Evolutionary conservation across 2,888 invertebrate genomes (phyloP), one percentile per base, ranked within the genome.

Genomic region (Sminthurides aquaticus): DNA sequence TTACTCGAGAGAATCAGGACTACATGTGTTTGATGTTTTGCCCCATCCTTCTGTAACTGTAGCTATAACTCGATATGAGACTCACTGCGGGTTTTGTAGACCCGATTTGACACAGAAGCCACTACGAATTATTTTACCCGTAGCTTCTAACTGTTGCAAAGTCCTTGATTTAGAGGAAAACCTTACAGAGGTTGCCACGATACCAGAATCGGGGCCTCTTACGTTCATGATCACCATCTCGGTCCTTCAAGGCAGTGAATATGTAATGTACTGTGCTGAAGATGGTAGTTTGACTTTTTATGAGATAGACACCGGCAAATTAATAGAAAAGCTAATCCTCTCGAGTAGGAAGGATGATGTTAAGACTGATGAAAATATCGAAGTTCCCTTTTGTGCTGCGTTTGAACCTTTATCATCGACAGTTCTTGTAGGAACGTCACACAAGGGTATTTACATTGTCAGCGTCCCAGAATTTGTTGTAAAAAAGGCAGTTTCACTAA

Each of bases 11-110:
- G 29, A 22, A 3, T 28, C 20, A 8, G 64, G 64, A n/a, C 49
- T 64, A n/a, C 25, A 62, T 49, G 3, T 24, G 11, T 62, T 48
- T 24, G 48, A 24, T 8, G 20, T n/a, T 8, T 48, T 62, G 22
- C 56, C 56, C 8, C 24, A 49, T 20, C 55, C 22, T 11, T 20
- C 5, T n/a, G 26, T 27, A 22, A 5, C 5, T 34, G 8, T 11
- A 15, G 8, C 5, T 15, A 11, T 34, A 15, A 34, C 5, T 15
- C n/a, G n/a, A n/a, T 34, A 28, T 20, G 27, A 28, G 2, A 52
- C 43, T 3, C 58, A 64, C 28, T 49, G 26, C 24, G 64, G 64
- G 2, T 64, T 64, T 57, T 64, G 64, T 29, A 57, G 34, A 28
- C 52, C 64, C n/a, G 34, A 34, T 18, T 8, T 49, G 20, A 18